phyloP scores from a whole-genome alignment of 2,888 invertebrate species.

The Galerucella calmariensis region DNA sequence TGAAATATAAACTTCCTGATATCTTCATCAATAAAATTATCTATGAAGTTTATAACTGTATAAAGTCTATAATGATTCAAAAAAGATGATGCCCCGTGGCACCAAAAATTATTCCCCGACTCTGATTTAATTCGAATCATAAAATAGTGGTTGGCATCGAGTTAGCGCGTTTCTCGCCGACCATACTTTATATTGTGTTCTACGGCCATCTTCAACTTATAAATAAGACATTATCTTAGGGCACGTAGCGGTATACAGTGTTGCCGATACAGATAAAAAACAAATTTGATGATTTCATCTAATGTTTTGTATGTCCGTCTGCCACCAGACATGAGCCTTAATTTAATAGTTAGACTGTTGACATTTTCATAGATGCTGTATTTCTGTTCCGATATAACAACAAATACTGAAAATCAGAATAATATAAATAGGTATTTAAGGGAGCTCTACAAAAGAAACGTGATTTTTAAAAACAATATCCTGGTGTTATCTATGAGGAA shows the following conservation, averaged over 20 bases:
- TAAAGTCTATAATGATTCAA: not conserved
- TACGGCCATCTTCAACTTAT: conserved; percentile 56
- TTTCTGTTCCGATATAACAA: too few relatives aligned
- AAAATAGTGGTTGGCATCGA: conserved; percentile 33
- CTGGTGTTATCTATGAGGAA: too few relatives aligned
- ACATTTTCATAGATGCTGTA: too few relatives aligned
- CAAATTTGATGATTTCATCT: not conserved
- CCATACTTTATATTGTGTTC: conserved; percentile 44
- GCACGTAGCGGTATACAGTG: conserved; percentile 40
- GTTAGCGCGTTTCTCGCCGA: conserved; percentile 31
- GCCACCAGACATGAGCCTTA: too few relatives aligned
- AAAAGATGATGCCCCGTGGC: not conserved
- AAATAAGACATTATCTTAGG: conserved; percentile 63
- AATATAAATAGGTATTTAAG: too few relatives aligned
- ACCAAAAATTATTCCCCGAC: conserved; percentile 13
- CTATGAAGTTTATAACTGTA: not conserved
- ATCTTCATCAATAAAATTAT: not conserved
- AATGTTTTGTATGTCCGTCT: too few relatives aligned
- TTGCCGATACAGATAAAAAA: not conserved
- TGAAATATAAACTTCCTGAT: not conserved
- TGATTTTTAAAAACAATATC: too few relatives aligned
- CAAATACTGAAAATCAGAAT: too few relatives aligned
- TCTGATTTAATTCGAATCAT: conserved; percentile 20
- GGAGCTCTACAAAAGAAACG: too few relatives aligned
- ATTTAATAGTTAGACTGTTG: too few relatives aligned